A percentile compares a stretch with the other conserved stretches of the same genome.
Evolutionary conservation across 1,140 invertebrate species (phyloP).

Genomic region (Heliothis virescens): DNA sequence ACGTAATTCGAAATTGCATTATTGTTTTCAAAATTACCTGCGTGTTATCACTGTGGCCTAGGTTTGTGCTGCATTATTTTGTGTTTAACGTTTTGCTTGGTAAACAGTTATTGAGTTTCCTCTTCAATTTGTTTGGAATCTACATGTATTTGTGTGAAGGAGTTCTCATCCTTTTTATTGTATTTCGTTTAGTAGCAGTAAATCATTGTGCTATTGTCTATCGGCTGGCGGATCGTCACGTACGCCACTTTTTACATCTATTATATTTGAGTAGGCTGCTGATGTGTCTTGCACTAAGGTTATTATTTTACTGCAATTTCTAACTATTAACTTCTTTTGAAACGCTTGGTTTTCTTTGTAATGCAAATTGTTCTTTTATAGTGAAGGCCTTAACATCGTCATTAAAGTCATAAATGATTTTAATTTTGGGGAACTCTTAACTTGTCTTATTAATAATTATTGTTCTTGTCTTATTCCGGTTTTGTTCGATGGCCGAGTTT

Average conservation of each 20-base stretch:
- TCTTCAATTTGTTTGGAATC: conserved; percentile 7
- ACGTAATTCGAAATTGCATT: conserved; percentile 25
- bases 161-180: conserved; percentile 36
- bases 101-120: conserved; percentile 28
- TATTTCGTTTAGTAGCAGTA: background rate
- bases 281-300: conserved; percentile 1
- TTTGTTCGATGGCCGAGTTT: background rate
- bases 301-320: conserved; percentile 8
- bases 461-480: background rate
- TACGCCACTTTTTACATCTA: conserved; percentile 30
- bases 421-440: background rate
- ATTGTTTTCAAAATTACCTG: conserved; percentile 12
- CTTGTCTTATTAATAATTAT: background rate
- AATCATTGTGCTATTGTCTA: conserved; percentile 43
- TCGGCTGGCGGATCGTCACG: conserved; percentile 1
- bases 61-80: conserved; percentile 7
- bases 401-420: background rate
- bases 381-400: background rate
- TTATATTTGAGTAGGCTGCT: conserved; percentile 12
- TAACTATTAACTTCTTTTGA: conserved; percentile 2
- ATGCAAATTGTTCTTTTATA: no score
- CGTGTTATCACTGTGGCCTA: background rate
- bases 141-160: conserved; percentile 10
- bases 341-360: background rate
- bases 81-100: background rate